phyloP scores from a whole-genome alignment of 64 coral and sea anemone species.

The Montipora capricornis region DNA sequence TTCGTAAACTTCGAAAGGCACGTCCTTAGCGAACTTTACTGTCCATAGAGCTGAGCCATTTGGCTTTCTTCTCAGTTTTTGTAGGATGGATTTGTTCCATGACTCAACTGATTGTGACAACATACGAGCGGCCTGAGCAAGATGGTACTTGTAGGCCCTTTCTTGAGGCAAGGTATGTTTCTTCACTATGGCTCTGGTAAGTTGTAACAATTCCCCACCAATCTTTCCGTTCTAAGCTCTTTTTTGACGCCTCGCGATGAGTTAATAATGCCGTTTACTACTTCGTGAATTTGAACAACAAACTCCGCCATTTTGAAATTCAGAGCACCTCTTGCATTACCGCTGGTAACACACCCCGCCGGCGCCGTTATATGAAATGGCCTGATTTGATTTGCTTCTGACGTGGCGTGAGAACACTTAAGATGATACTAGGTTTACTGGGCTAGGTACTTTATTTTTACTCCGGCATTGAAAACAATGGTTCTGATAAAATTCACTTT shows the following conservation, averaged over 20 bases:
- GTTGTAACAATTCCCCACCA: slow-evolving; percentile 51
- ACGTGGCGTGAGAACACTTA: no score
- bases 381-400: no score
- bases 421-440: no score
- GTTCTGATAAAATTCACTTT: no score
- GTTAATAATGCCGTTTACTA: slow-evolving; percentile 17
- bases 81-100: slow-evolving; percentile 44
- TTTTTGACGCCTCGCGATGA: background rate
- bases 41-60: slow-evolving; percentile 7
- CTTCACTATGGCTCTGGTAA: slow-evolving; percentile 50
- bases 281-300: no score
- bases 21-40: background rate
- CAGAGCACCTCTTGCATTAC: no score
- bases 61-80: slow-evolving; percentile 35
- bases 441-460: no score
- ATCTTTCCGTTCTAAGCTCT: background rate
- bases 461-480: no score
- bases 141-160: slow-evolving; percentile 48
- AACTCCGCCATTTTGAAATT: slow-evolving; percentile 20
- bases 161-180: slow-evolving; percentile 33
- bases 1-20: slow-evolving; percentile 19
- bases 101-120: background rate
- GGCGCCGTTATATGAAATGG: no score
- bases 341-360: no score
- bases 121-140: slow-evolving; percentile 34